Evolutionary conservation across 2,888 invertebrate species (phyloP), one percentile per base, ranked within the genome.

Genomic region (Diaperis boleti): DNA sequence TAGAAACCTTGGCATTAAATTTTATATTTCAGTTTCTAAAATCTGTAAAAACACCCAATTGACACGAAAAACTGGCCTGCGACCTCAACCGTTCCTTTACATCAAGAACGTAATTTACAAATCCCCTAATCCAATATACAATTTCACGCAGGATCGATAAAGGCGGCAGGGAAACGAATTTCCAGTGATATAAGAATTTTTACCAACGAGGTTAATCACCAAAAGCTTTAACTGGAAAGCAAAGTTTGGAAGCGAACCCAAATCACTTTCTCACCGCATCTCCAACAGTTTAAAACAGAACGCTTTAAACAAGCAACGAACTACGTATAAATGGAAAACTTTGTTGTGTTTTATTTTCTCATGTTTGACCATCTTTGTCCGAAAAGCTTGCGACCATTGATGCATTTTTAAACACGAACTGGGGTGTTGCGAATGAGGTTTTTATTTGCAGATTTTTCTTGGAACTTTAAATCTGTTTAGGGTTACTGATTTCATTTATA

Each of bases 51-150:
- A n/a, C n/a, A n/a, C n/a, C n/a, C n/a, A n/a, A n/a, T n/a, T n/a
- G n/a, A n/a, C n/a, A n/a, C n/a, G 39, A 59, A 59, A 49, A 49
- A 6, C 26, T 14, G 41, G 15, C 26, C 14, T n/a, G 26, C 42
- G 17, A 17, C 29, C 42, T 18, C 18, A 10, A 14, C 8, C 31
- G 29, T 17, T 39, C 41, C 15, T 41, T 54, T 41, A 42, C 31
- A 42, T 17, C 35, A 55, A 42, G 18, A 42, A 26, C 29, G 42
- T 55, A 35, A 42, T 42, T 55, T 55, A 14, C 55, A 41, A 54
- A 35, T 50, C 41, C 18, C 20, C 41, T 42, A 42, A 42, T 42
- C 41, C 41, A 42, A 42, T 42, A 42, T 20, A 42, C 18, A 42
- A 42, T 42, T 18, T 42, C 41, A 42, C 41, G 20, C 41, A 17